Evolutionary conservation across 2,888 invertebrate species (phyloP).

Genomic region (Mactromeris polynyma): DNA sequence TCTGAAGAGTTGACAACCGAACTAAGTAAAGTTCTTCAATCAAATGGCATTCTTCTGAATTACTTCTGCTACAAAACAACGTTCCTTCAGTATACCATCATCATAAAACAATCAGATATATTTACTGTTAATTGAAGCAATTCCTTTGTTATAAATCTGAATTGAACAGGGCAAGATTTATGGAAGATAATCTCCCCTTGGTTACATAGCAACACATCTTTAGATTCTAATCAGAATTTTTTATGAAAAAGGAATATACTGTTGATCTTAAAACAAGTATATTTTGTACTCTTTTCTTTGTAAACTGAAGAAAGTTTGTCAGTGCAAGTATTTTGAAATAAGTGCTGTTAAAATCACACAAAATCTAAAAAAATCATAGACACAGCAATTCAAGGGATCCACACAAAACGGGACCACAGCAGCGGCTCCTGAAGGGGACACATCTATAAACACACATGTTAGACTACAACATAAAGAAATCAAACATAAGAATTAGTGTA

Average conservation of each 20-base stretch:
- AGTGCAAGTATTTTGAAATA: not conserved
- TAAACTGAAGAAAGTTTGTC: not conserved
- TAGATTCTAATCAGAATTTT: too few species aligned
- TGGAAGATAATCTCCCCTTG: too few species aligned
- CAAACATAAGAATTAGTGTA: not conserved
- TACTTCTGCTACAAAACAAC: not conserved
- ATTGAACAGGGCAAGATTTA: too few species aligned
- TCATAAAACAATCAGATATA: too few species aligned
- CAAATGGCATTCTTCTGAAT: not conserved
- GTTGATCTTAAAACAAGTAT: too few species aligned
- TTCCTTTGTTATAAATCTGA: too few species aligned
- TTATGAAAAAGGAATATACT: too few species aligned
- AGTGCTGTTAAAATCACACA: not conserved
- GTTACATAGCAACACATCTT: too few species aligned
- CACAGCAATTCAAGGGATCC: not conserved
- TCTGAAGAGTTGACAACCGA: too few species aligned
- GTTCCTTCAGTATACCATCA: not conserved
- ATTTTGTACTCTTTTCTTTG: too few species aligned
- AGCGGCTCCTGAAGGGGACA: not conserved
- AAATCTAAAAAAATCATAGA: not conserved
- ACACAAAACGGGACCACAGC: not conserved
- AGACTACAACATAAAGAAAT: not conserved
- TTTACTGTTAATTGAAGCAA: too few species aligned
- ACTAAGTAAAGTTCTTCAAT: too few species aligned
- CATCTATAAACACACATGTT: conserved; percentile 5